Percentiles rank a stretch among this genome's conserved stretches.
Evolutionary conservation across 2,113 vertebrate genomes (phyloP).

Genomic region (Numenius arquata): DNA sequence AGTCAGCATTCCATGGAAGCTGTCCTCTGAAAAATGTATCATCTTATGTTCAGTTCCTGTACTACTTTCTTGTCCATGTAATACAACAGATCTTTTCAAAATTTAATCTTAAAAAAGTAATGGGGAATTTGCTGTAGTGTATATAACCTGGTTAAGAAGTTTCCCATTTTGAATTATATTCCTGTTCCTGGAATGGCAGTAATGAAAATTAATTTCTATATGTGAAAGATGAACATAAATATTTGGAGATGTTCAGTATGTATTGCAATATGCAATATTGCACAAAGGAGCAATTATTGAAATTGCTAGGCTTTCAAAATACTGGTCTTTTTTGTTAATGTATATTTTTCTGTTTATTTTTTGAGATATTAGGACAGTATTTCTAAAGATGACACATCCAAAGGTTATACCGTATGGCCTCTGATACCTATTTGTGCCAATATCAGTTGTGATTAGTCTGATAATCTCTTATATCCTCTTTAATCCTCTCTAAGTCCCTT

Average conservation of each 20-base stretch:
- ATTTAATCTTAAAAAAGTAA: background rate
- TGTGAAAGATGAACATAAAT: background rate
- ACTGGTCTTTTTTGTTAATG: background rate
- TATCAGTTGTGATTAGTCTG: background rate
- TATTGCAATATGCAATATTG: too few species aligned
- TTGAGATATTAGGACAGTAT: background rate
- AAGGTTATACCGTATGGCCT: background rate
- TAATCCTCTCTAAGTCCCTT: background rate
- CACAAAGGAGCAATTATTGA: background rate
- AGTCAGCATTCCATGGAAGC: background rate
- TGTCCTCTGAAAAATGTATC: background rate
- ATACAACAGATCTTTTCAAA: background rate
- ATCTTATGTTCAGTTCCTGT: background rate
- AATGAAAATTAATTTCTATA: background rate
- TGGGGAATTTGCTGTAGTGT: background rate
- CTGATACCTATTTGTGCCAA: background rate
- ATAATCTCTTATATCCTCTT: background rate
- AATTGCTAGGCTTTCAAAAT: background rate
- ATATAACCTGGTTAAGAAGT: background rate
- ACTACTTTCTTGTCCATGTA: background rate
- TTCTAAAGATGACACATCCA: background rate
- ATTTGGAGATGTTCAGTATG: background rate
- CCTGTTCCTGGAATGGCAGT: background rate
- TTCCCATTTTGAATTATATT: background rate
- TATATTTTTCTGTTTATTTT: background rate